Conservation (phyloP, 2,113 vertebrate species). For the Edolisoma coerulescens region DNA sequence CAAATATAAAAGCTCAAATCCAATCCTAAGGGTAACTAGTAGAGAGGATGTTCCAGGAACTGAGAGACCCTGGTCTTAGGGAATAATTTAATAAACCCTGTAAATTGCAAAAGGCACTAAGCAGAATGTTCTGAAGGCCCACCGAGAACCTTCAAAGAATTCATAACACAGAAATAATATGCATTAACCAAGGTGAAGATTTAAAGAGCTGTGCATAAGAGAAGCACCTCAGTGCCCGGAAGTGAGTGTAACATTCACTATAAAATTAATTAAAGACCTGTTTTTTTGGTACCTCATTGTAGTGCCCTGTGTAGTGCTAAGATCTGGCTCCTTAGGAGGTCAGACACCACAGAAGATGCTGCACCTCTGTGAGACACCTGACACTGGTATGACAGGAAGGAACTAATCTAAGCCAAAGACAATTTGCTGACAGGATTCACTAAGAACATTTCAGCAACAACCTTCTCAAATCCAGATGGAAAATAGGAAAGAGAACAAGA, state of each 20-base stretch:
- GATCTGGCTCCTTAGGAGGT: background rate
- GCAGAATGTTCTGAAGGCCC: background rate
- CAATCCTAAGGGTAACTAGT: background rate
- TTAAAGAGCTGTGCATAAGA: background rate
- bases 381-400: background rate
- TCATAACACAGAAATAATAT: background rate
- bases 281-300: background rate
- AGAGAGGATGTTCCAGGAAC: background rate
- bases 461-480: background rate
- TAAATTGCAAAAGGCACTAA: background rate
- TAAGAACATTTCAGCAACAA: background rate
- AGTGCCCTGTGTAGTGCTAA: background rate
- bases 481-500: background rate
- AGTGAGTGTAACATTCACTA: background rate
- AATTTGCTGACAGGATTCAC: background rate
- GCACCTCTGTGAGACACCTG: background rate
- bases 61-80: background rate
- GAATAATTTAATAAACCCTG: slow-evolving; percentile 3
- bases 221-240: background rate
- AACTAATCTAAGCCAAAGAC: background rate
- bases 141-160: slow-evolving; percentile 17
- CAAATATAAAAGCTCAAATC: background rate
- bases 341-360: background rate
- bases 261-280: background rate
- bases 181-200: background rate